Evolutionary conservation across 23 tunicate genomes (phyloP).

Genomic region (Botrylloides violaceus): DNA sequence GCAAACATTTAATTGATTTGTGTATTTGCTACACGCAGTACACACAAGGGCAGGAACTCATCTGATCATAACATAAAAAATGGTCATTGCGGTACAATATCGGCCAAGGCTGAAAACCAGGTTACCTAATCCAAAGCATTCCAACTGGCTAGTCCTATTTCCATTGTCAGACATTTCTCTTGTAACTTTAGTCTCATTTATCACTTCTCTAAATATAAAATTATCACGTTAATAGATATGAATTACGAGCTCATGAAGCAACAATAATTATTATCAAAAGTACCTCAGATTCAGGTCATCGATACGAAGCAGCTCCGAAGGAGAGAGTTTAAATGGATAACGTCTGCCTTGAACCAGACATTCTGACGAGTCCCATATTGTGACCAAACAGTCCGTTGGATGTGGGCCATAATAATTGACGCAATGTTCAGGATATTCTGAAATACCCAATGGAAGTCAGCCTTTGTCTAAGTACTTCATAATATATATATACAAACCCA

Average conservation of each 20-base stretch:
- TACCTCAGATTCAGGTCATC: conserved; percentile 20
- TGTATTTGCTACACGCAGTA: too few relatives aligned
- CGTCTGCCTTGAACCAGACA: conserved; percentile 1
- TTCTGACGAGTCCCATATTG: conserved; percentile 16
- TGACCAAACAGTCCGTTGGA: conserved; percentile 15
- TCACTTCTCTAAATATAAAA: not conserved
- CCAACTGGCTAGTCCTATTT: not conserved
- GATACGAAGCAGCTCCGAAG: not conserved
- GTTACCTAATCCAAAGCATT: conserved; percentile 1
- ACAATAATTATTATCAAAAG: too few relatives aligned
- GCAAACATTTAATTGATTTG: too few relatives aligned
- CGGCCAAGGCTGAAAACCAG: not conserved
- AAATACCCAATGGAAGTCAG: not conserved
- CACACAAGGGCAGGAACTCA: not conserved
- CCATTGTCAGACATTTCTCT: not conserved
- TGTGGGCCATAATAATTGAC: conserved; percentile 27
- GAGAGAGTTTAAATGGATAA: not conserved
- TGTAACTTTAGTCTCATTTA: not conserved
- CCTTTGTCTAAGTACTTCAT: not conserved
- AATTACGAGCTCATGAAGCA: too few relatives aligned
- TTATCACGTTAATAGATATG: too few relatives aligned
- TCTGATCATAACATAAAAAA: not conserved
- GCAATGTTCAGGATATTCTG: conserved; percentile 20
- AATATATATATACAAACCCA: not conserved
- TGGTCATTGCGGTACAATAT: not conserved